phyloP scores from a whole-genome alignment of 2,113 vertebrate species.

The Ophiodon elongatus region DNA sequence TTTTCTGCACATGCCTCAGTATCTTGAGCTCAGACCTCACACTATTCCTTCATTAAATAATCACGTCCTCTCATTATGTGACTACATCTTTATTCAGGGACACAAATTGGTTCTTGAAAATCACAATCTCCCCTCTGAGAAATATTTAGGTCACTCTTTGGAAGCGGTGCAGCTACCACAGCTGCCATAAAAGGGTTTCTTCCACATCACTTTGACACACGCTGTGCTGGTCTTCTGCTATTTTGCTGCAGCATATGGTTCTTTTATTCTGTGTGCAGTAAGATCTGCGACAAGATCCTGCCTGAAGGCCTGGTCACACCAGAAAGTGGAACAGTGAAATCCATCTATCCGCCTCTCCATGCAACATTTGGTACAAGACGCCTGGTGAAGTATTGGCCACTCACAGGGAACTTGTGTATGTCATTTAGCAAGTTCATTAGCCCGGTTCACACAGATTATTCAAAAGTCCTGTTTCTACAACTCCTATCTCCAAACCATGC shows the following conservation, averaged over 20 bases:
- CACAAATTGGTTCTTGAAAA: constrained; percentile 49
- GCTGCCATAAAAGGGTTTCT: constrained; percentile 31
- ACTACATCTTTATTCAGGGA: constrained; percentile 40
- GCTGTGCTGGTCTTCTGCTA: constrained; percentile 31
- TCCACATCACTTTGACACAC: constrained; percentile 38
- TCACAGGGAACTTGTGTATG: not conserved
- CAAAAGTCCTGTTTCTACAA: not conserved
- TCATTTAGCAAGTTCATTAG: not conserved
- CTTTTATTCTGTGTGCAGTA: constrained; percentile 3
- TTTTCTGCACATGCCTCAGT: constrained; percentile 5
- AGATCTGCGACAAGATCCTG: constrained; percentile 6
- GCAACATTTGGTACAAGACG: not conserved
- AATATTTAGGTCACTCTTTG: constrained; percentile 58
- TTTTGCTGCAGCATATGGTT: constrained; percentile 21
- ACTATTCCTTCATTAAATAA: not conserved
- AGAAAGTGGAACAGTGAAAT: not conserved
- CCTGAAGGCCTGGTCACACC: constrained; percentile 4
- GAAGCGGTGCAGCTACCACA: constrained; percentile 28
- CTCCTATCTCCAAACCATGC: not conserved
- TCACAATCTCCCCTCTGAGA: constrained; percentile 29
- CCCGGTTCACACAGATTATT: not conserved
- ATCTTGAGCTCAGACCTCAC: constrained; percentile 18
- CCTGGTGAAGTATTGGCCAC: not conserved
- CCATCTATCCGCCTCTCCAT: not conserved
- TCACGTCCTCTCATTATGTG: constrained; percentile 8